A percentile compares a stretch with the other conserved stretches of the same genome.
phyloP scores from a whole-genome alignment of 2,797 vertebrate genomes.

The Agapornis canus region DNA sequence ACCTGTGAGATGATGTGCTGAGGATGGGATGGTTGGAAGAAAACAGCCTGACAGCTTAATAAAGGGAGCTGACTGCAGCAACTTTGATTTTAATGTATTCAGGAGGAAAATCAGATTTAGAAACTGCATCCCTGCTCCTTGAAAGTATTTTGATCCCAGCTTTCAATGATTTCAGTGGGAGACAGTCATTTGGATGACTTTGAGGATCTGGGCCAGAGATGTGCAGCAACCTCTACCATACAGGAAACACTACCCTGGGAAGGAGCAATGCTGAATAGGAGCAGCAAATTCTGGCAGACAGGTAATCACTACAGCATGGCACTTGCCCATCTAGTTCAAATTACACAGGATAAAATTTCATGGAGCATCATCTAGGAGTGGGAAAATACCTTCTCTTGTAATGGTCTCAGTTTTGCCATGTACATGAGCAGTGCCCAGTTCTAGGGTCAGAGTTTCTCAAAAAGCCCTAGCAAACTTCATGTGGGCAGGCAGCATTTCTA shows the following conservation, averaged over 20 bases:
- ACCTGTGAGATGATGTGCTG: not conserved
- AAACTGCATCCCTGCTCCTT: not conserved
- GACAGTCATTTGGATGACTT: not conserved
- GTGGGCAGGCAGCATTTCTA: not conserved
- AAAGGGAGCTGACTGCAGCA: not conserved
- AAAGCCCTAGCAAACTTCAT: not conserved
- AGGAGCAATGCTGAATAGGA: rapidly evolving
- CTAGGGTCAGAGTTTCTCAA: not conserved
- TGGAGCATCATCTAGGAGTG: not conserved
- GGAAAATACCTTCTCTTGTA: not conserved
- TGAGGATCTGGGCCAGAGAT: not conserved
- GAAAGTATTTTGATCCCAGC: not conserved
- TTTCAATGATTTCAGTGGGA: not conserved
- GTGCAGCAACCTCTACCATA: not conserved
- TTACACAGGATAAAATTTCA: not conserved
- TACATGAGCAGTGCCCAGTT: not conserved
- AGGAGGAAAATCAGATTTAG: not conserved
- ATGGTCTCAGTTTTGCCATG: not conserved
- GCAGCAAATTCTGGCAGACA: not conserved
- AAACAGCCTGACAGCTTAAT: not conserved
- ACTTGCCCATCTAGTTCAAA: not conserved
- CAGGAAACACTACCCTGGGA: not conserved
- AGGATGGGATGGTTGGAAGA: not conserved
- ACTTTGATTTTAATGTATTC: not conserved
- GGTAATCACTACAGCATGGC: not conserved